phyloP scores from a whole-genome alignment of 2,113 vertebrate genomes.

The Epinephelus lanceolatus region DNA sequence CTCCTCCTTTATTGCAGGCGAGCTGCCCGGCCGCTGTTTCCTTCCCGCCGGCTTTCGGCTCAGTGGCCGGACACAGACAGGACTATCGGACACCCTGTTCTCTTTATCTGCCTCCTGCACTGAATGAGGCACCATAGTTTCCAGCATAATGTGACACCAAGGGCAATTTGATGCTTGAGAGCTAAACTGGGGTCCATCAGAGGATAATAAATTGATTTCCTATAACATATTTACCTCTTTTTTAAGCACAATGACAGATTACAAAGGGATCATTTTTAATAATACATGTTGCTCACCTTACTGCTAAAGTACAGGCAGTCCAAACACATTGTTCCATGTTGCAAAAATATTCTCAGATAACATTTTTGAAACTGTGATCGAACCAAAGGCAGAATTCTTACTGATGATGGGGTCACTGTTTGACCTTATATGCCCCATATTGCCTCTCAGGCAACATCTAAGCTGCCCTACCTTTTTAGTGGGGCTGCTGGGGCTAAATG shows the following conservation, averaged over 20 bases:
- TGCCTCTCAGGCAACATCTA: background rate
- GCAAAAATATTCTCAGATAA: background rate
- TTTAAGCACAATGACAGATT: background rate
- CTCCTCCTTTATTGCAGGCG: constrained; percentile 45
- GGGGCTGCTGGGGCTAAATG: background rate
- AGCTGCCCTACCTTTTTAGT: background rate
- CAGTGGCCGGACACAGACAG: constrained; percentile 43
- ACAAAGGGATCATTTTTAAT: background rate
- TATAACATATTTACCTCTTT: background rate
- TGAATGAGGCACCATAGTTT: constrained; percentile 4
- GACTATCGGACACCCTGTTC: constrained; percentile 38
- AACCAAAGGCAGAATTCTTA: background rate
- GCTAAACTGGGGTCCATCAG: background rate
- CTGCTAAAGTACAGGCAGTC: background rate
- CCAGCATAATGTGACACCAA: constrained; percentile 28
- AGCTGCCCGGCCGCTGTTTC: constrained; percentile 29
- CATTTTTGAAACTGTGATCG: background rate
- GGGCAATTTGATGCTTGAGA: constrained; percentile 9
- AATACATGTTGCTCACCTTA: background rate
- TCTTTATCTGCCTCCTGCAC: constrained; percentile 10
- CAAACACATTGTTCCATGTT: background rate
- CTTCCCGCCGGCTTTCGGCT: constrained; percentile 34
- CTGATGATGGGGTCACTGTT: too few relatives aligned
- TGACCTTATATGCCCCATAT: background rate
- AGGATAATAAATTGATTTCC: background rate